Evolutionary conservation across 2,113 vertebrate species (phyloP).

Genomic region (Salvelinus namaycush): DNA sequence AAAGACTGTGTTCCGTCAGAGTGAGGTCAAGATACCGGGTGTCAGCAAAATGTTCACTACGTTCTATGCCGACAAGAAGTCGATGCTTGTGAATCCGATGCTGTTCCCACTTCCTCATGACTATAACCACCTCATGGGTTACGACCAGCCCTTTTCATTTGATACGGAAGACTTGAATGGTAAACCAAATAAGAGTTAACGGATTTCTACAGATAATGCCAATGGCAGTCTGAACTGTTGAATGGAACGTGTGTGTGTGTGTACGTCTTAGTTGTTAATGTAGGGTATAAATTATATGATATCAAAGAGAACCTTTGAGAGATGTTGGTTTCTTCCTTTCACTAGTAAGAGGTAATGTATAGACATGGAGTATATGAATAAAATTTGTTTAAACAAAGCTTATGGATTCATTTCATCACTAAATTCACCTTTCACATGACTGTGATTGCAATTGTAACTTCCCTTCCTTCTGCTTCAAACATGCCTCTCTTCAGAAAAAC

Average conservation of each 20-base stretch:
- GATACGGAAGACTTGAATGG: conserved; percentile 67
- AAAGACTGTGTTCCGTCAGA: conserved; percentile 83
- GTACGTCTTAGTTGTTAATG: neutral
- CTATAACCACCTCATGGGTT: conserved; percentile 95
- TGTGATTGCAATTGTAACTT: neutral
- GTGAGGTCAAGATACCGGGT: conserved; percentile 82
- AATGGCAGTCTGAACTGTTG: neutral
- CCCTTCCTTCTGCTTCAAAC: neutral
- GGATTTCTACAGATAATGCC: neutral
- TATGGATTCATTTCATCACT: neutral
- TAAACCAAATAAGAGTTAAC: conserved; percentile 60
- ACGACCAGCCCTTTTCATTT: conserved; percentile 87
- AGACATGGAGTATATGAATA: neutral
- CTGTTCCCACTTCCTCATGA: conserved; percentile 82
- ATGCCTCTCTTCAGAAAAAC: neutral
- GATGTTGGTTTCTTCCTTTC: neutral
- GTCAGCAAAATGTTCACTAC: conserved; percentile 86
- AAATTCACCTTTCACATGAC: neutral
- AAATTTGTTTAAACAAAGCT: neutral
- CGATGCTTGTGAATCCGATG: conserved; percentile 86
- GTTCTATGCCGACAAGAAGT: conserved; percentile 82
- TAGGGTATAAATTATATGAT: neutral
- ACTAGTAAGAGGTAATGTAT: neutral
- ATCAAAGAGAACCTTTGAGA: neutral
- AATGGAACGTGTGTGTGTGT: neutral